phyloP scores from a whole-genome alignment of 92 coral and sea anemone genomes.

The Ricordea florida region DNA sequence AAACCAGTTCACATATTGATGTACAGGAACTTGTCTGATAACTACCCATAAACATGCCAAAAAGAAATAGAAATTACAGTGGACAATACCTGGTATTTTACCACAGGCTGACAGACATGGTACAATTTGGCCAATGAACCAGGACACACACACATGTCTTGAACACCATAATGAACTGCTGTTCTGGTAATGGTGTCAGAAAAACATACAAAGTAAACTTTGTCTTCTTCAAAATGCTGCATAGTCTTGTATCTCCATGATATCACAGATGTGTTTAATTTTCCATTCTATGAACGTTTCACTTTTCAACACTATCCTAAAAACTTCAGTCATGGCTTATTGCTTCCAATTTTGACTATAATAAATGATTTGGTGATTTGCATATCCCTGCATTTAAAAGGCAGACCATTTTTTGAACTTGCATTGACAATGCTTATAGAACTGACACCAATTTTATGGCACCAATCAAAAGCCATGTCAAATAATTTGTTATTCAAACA shows the following conservation, averaged over 20 bases:
- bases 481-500: neutral
- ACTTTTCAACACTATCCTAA: no score
- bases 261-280: no score
- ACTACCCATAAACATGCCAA: no score
- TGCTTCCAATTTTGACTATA: no score
- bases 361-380: no score
- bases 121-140: neutral
- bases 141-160: constrained; percentile 4
- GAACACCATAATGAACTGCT: neutral
- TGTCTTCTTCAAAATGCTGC: constrained; percentile 10
- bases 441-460: neutral
- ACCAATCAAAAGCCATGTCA: neutral
- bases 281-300: no score
- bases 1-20: neutral
- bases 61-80: neutral
- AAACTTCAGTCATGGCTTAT: no score
- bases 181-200: constrained; percentile 38
- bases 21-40: no score
- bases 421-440: no score
- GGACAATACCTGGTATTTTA: constrained; percentile 6
- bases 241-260: neutral
- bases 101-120: constrained; percentile 2
- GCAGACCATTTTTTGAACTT: no score
- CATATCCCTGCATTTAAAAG: no score
- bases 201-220: neutral